These are phyloP conservation scores for Brachionus rotundiformis DNA, from an alignment of 1,140 invertebrate genomes.

Conservation along the genomic window DNA sequence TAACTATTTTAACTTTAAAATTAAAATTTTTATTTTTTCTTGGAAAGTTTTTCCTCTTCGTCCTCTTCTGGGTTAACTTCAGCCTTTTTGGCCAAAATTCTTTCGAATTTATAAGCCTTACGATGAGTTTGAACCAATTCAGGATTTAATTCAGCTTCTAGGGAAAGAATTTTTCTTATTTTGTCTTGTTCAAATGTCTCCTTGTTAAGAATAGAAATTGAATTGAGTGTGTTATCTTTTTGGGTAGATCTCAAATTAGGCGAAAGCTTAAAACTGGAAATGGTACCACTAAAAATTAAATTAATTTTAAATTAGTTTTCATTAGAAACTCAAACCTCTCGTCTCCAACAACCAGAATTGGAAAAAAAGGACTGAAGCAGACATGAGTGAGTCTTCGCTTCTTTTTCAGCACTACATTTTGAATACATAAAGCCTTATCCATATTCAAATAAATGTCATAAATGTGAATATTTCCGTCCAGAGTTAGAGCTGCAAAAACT, in stretches of 20 bases:
- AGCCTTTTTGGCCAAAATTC: not conserved
- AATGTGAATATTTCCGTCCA: slow-evolving; percentile 79
- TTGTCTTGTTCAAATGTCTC: slow-evolving; percentile 33
- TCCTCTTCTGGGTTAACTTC: not conserved
- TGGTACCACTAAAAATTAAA: slow-evolving; percentile 71
- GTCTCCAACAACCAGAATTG: slow-evolving; percentile 85
- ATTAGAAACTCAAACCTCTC: slow-evolving; percentile 76
- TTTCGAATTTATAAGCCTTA: slow-evolving; percentile 14
- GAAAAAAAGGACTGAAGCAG: slow-evolving; percentile 79
- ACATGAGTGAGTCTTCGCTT: slow-evolving; percentile 80
- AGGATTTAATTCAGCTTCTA: not conserved
- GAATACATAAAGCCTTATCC: slow-evolving; percentile 82
- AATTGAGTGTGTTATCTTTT: not conserved
- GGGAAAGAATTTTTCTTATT: not conserved
- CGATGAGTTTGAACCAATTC: slow-evolving; percentile 7
- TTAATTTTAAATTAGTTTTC: no score
- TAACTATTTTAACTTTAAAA: no score
- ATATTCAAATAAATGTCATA: slow-evolving; percentile 89
- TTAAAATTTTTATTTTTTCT: not conserved
- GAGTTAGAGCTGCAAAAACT: slow-evolving; percentile 84
- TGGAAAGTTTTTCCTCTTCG: not conserved
- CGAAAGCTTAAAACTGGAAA: slow-evolving; percentile 81
- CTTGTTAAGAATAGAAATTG: slow-evolving; percentile 41
- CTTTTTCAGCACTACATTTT: slow-evolving; percentile 79
- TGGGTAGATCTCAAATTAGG: slow-evolving; percentile 83